Conservation (phyloP, 2,113 vertebrate genomes). For the Donacobius atricapilla region DNA sequence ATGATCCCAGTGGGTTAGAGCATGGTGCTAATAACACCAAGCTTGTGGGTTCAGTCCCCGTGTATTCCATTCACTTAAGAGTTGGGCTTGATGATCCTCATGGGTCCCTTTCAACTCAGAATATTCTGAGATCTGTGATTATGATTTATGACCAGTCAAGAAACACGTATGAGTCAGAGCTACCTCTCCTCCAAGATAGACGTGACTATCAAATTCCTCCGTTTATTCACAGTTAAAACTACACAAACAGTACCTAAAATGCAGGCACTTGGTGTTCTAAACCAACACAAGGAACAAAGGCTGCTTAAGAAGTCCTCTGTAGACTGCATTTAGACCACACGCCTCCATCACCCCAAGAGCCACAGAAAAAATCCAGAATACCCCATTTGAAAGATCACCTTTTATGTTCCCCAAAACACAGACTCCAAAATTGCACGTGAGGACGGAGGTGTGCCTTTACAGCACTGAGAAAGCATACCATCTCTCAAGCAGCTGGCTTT, state of each 20-base stretch:
- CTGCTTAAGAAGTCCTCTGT: neutral
- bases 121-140: neutral
- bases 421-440: neutral
- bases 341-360: neutral
- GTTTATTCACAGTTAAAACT: neutral
- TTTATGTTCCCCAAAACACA: neutral
- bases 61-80: neutral
- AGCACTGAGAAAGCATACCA: rapidly evolving
- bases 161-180: neutral
- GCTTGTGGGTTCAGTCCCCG: neutral
- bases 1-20: neutral
- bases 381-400: neutral
- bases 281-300: neutral
- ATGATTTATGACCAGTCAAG: neutral
- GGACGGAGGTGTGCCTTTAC: neutral
- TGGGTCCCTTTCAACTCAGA: neutral
- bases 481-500: neutral
- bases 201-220: neutral
- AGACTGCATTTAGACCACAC: neutral
- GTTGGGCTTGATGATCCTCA: neutral
- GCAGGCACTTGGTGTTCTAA: neutral
- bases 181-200: neutral
- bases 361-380: neutral
- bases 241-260: neutral
- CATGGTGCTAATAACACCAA: neutral